Evolutionary conservation across 1,140 invertebrate species (phyloP).

Genomic region (Zaprionus vittiger): DNA sequence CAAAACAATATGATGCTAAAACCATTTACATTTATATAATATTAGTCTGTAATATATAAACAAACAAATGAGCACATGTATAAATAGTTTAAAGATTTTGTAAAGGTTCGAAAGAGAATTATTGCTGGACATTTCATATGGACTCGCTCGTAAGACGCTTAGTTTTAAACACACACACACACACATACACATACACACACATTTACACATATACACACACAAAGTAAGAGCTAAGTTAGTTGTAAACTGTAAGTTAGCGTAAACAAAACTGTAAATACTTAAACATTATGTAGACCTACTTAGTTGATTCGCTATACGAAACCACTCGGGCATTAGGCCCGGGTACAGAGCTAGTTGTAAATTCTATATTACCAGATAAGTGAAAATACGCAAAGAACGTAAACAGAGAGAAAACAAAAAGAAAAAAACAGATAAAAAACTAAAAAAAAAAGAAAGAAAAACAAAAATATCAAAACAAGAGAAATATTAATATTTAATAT

Average conservation of each 20-base stretch:
- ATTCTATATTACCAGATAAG: conserved; percentile 23
- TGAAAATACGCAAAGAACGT: conserved; percentile 34
- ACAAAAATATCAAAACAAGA: conserved; percentile 35
- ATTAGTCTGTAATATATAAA: conserved; percentile 61
- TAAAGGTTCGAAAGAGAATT: conserved; percentile 60
- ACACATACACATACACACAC: conserved; percentile 13
- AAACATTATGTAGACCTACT: conserved; percentile 32
- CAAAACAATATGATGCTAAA: conserved; percentile 69
- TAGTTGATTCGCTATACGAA: conserved; percentile 37
- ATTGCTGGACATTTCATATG: conserved; percentile 72
- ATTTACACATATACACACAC: conserved; percentile 29
- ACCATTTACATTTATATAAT: conserved; percentile 55
- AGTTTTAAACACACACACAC: conserved; percentile 45
- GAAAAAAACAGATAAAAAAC: conserved; percentile 18
- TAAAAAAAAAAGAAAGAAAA: conserved; percentile 25
- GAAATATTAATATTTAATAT: conserved; percentile 83
- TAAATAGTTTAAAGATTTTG: conserved; percentile 60
- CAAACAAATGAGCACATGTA: conserved; percentile 50
- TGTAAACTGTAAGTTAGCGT: conserved; percentile 34
- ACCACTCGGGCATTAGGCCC: conserved; percentile 35
- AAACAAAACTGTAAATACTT: conserved; percentile 38
- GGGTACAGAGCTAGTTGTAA: conserved; percentile 46
- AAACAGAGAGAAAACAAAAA: conserved; percentile 36
- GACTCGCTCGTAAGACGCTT: conserved; percentile 60
- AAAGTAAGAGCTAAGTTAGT: conserved; percentile 27